Evolutionary conservation across 2,113 vertebrate genomes (phyloP).

Genomic region (Ptychochromis oligacanthus): DNA sequence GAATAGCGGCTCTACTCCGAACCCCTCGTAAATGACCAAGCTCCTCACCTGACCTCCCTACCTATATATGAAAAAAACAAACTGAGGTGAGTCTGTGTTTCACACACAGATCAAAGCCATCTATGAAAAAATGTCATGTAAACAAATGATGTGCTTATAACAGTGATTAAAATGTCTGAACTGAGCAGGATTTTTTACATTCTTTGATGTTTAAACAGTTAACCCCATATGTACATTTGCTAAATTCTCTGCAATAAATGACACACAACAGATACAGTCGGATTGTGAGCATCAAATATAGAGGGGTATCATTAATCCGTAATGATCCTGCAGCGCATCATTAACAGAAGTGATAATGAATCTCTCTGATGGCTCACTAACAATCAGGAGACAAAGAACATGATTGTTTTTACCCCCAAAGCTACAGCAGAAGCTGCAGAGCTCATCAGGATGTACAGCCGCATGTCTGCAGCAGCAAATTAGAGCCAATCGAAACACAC

Average conservation of each 20-base stretch:
- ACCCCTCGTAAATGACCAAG: too few relatives aligned
- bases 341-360: conserved; percentile 22
- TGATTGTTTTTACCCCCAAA: neutral
- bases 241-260: neutral
- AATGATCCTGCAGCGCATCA: conserved; percentile 17
- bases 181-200: neutral
- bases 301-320: conserved; percentile 18
- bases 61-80: too few relatives aligned
- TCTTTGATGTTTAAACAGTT: neutral
- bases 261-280: neutral
- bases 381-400: conserved; percentile 11
- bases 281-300: neutral
- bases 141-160: neutral
- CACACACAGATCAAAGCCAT: neutral
- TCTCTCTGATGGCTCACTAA: conserved; percentile 9
- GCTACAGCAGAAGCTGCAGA: conserved; percentile 21
- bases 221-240: neutral
- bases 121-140: neutral
- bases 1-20: too few relatives aligned
- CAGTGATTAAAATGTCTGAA: neutral
- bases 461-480: neutral
- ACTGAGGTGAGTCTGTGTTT: neutral
- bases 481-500: neutral
- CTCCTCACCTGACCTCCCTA: too few relatives aligned
- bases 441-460: conserved; percentile 4